Base-by-base conservation (phyloP, 1,140 invertebrate genomes). In the Portunus trituberculatus region DNA sequence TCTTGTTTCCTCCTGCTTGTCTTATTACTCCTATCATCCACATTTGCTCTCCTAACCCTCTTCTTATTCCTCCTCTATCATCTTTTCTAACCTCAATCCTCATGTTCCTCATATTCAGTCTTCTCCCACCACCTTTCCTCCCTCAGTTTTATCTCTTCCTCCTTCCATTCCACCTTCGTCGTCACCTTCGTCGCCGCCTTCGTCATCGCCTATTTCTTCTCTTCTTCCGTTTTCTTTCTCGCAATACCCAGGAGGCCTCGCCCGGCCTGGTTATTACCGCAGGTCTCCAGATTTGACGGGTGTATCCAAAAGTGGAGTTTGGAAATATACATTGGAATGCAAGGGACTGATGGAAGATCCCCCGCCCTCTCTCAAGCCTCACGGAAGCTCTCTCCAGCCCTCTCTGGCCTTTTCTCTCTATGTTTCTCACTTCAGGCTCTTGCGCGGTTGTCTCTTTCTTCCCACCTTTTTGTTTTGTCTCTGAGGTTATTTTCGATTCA, bases 271-370 rank as follows among this genome's bases (percentile, higher is more conserved):
- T n/a, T 76, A 76, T 76, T n/a, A 76, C 67, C 20, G 20, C 25
- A 12, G 52, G 52, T 20, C 25, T 25, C 67, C 20, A 76, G 67
- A 76, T 76, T 76, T 76, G 67, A 76, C 67, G 67, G n/a, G 67
- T 76, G 67, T 76, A n/a, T 76, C 20, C n/a, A n/a, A n/a, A n/a
- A 1, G n/a, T 20, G 67, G 67, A 76, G 20, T 8, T 25, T 76
- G 67, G n/a, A n/a, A 76, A 76, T 76, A 76, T 76, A 76, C 67
- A 76, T n/a, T n/a, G 20, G 67, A n/a, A n/a, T 76, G 67, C n/a
- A 76, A 76, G 67, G n/a, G 67, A 10, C 67, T 76, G 67, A 76
- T 76, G 67, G 20, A 76, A 76, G 67, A 76, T 76, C 67, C 20
- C 20, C n/a, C 67, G 20, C 6, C n/a, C 67, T n/a, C 67, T 76